Base-by-base conservation (phyloP, 2,797 vertebrate species). In the Euphonia xanthogaster region DNA sequence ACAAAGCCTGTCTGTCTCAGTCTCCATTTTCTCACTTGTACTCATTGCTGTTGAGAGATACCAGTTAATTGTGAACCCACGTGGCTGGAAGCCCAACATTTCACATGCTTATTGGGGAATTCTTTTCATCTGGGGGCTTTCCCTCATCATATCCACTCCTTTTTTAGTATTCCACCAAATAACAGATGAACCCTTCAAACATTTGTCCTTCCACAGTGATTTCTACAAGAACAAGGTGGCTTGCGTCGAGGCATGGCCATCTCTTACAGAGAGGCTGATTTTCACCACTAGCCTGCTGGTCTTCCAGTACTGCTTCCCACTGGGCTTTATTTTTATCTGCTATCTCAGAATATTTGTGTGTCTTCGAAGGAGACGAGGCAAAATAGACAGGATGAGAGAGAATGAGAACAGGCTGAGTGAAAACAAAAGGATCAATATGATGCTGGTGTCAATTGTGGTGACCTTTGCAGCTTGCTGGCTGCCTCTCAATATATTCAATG, bases 1-100 rank as follows among this genome's bases (percentile, higher is more conserved):
- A 63, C 98, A 99, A 51, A 99, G 98, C 2, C 88, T 99, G 7
- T 99, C 98, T 4, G 98, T 99, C 76, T 98, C 98, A 3, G 99
- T 99, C 66, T 99, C 99, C 12, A 98, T 98, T 90, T 99, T 99
- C 97, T 99, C 99, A 3, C 98, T 99, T 70, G 98, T 98, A 1
- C 98, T 99, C 30, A 99, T 98, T 35, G 99, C 98, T 50, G 67
- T 99, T 11, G 98, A 98, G 95, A 97, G 97, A 40, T 96, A 98
- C 3, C 98, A 98, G 97, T 95, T 98, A 84, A 98, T 97, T 65
- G 98, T 98, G 77, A 98, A 98, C 53, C 98, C 98, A 15, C 91
- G 91, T 37, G 98, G 97, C 82, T 98, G 98, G 98, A 98, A 98
- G 81, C 97, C 97, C 7, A 97, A 14, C 22, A 93, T 96, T 53